Conservation (phyloP, 2,797 vertebrate species). For the Oceanodroma leucorhoa region DNA sequence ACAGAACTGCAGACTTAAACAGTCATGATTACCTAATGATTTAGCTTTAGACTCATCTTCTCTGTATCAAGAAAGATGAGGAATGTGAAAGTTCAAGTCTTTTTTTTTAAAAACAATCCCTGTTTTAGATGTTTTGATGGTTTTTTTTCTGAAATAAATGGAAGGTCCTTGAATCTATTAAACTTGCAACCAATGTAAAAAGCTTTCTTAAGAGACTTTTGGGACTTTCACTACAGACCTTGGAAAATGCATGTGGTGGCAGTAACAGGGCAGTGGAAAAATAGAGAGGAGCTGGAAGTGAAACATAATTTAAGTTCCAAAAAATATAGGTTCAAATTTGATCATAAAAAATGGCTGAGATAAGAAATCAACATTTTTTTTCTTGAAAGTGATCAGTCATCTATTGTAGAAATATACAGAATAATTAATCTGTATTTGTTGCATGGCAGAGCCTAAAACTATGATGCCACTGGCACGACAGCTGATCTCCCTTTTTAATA, state of each 20-base stretch:
- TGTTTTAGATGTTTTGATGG: not conserved
- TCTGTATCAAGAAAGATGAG: not conserved
- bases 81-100: not conserved
- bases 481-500: not conserved
- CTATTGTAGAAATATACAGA: not conserved
- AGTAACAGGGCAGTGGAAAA: not conserved
- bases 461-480: not conserved
- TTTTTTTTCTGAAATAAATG: not conserved
- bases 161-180: not conserved
- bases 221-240: not conserved
- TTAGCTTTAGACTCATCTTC: not conserved
- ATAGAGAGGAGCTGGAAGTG: not conserved
- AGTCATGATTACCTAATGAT: not conserved
- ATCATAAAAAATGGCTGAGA: not conserved
- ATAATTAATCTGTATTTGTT: not conserved
- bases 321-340: not conserved
- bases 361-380: not conserved
- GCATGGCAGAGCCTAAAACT: not conserved
- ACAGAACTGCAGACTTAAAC: not conserved
- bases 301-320: not conserved
- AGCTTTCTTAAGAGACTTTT: not conserved
- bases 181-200: not conserved
- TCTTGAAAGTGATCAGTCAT: not conserved
- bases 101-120: not conserved
- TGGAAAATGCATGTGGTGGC: not conserved